Percentiles rank a stretch among this genome's conserved stretches.
Evolutionary conservation across 2,888 invertebrate species (phyloP).

Genomic region (Mamestra brassicae): DNA sequence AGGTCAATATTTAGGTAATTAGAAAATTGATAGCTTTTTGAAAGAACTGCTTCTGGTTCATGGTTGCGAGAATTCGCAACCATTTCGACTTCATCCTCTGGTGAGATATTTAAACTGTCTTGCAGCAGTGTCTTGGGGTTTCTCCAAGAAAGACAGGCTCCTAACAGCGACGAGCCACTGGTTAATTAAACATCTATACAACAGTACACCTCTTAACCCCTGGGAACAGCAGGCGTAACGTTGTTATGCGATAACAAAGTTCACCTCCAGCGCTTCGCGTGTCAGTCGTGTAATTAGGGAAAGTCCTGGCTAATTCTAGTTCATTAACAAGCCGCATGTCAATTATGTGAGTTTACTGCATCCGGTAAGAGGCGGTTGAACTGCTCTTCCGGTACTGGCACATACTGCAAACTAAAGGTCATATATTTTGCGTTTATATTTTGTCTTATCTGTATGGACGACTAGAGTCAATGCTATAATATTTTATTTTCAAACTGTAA

Average conservation of each 20-base stretch:
- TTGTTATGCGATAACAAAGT: slow-evolving; percentile 41
- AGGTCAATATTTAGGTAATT: too few relatives aligned
- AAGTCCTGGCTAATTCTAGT: slow-evolving; percentile 56
- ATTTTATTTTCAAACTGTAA: too few relatives aligned
- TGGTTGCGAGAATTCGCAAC: neutral
- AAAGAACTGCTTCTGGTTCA: neutral
- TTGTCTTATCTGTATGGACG: too few relatives aligned
- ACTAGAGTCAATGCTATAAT: too few relatives aligned
- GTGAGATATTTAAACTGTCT: neutral
- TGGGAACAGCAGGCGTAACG: slow-evolving; percentile 25
- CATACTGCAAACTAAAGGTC: neutral
- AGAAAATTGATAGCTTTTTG: neutral
- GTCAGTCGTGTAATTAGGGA: slow-evolving; percentile 53
- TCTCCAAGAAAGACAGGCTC: neutral
- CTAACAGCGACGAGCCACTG: neutral
- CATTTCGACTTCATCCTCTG: too few relatives aligned
- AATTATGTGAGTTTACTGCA: slow-evolving; percentile 44
- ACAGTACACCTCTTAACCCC: neutral
- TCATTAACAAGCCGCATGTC: slow-evolving; percentile 47
- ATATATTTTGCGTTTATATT: neutral
- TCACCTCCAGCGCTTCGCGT: slow-evolving; percentile 27
- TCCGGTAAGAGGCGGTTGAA: slow-evolving; percentile 46
- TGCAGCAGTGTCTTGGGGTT: neutral
- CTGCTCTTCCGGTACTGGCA: slow-evolving; percentile 17
- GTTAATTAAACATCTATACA: neutral